These are phyloP conservation scores for Minunthozetes semirufus DNA, from an alignment of 2,888 invertebrate genomes.

Conservation along the genomic window DNA sequence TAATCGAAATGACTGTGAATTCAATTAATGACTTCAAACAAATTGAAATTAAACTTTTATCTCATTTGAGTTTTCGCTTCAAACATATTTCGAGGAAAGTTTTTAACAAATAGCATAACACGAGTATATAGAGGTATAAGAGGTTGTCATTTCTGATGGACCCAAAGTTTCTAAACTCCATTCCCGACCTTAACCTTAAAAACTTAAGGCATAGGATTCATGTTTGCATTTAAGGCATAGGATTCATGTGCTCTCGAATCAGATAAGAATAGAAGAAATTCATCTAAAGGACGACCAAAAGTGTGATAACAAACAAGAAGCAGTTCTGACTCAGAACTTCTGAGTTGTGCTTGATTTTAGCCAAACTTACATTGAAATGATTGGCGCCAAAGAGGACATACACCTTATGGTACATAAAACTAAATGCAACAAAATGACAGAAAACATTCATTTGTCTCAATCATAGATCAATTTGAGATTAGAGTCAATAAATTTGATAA, in stretches of 20 bases:
- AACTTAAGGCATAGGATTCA: not conserved
- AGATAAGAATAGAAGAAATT: not conserved
- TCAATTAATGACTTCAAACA: not conserved
- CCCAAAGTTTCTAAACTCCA: not conserved
- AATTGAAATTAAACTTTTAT: not conserved
- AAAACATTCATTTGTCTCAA: slow-evolving; percentile 10
- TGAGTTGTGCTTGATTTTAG: not conserved
- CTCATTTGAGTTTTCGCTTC: not conserved
- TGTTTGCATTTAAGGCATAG: not conserved
- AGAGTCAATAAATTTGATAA: not conserved
- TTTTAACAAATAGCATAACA: not conserved
- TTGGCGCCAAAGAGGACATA: slow-evolving; percentile 24
- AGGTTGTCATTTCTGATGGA: no score
- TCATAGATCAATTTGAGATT: not conserved
- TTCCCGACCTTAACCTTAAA: slow-evolving; percentile 26
- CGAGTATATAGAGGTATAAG: not conserved
- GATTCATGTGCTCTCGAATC: not conserved
- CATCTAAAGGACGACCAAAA: not conserved
- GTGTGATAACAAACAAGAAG: not conserved
- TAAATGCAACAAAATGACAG: not conserved
- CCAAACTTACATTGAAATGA: not conserved
- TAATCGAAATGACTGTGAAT: not conserved
- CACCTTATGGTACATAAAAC: slow-evolving; percentile 10
- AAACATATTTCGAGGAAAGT: not conserved
- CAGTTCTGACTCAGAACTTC: no score